phyloP scores from a whole-genome alignment of 2,888 invertebrate genomes.

The Netelia inedita region DNA sequence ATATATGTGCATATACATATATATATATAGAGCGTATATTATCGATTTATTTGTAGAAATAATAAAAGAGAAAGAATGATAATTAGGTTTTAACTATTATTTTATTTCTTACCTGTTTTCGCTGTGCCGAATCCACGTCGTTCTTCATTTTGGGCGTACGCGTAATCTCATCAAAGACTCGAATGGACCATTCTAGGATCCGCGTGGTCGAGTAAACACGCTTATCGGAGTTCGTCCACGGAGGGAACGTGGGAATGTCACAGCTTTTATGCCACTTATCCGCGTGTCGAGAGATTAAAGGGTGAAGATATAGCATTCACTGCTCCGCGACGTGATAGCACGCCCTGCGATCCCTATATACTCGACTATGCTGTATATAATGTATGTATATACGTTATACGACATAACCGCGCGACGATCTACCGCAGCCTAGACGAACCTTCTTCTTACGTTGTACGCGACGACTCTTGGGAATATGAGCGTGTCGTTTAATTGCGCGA shows the following conservation, averaged over 20 bases:
- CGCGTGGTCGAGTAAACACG: slow-evolving; percentile 74
- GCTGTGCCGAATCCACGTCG: not conserved
- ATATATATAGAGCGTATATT: slow-evolving; percentile 11
- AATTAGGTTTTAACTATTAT: slow-evolving; percentile 13
- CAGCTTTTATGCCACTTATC: slow-evolving; percentile 81
- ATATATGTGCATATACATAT: slow-evolving; percentile 13
- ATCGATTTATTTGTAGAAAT: slow-evolving; percentile 70
- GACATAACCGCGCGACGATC: slow-evolving; percentile 30
- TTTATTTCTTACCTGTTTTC: slow-evolving; percentile 32
- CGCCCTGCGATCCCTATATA: slow-evolving; percentile 32
- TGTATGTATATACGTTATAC: not conserved
- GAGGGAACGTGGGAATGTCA: slow-evolving; percentile 82
- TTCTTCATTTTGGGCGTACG: not conserved
- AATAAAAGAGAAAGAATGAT: slow-evolving; percentile 66
- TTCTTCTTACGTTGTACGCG: slow-evolving; percentile 39
- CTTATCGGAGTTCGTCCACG: slow-evolving; percentile 77
- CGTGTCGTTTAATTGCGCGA: slow-evolving; percentile 67
- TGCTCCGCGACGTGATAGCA: slow-evolving; percentile 51
- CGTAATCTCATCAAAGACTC: slow-evolving; percentile 51
- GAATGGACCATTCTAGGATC: slow-evolving; percentile 76
- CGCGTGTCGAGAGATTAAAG: slow-evolving; percentile 80
- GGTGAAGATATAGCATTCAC: slow-evolving; percentile 60
- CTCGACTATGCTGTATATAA: not conserved
- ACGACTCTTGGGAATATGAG: slow-evolving; percentile 53
- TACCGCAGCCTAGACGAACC: slow-evolving; percentile 58